Conservation (phyloP, 2,113 vertebrate species). For the Dipodomys merriami region DNA sequence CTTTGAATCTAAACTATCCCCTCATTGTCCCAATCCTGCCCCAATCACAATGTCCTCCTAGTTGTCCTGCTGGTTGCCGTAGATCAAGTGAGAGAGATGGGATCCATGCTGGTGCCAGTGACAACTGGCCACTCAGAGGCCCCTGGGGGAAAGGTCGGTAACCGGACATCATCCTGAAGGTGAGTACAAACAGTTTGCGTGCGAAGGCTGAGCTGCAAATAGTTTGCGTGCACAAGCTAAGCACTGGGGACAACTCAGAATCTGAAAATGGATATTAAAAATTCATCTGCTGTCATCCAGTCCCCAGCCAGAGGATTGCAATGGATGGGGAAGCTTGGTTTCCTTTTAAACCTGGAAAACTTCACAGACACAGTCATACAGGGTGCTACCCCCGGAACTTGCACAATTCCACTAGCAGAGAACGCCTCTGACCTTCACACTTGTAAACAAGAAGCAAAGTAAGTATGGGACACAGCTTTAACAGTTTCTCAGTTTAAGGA, state of each 20-base stretch:
- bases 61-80: too few relatives aligned
- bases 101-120: neutral
- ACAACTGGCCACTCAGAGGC: neutral
- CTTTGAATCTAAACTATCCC: neutral
- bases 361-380: neutral
- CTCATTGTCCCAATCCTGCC: neutral
- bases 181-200: neutral
- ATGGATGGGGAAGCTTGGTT: neutral
- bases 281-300: constrained; percentile 56
- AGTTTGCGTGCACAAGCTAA: constrained; percentile 56
- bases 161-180: neutral
- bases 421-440: neutral
- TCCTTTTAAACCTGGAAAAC: constrained; percentile 33
- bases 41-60: neutral
- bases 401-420: neutral
- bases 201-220: constrained; percentile 31
- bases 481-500: neutral
- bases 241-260: neutral
- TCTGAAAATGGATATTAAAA: constrained; percentile 72
- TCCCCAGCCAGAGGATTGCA: constrained; percentile 50
- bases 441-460: neutral
- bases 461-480: neutral
- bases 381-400: neutral
- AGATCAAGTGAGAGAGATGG: neutral
- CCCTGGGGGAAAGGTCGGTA: neutral